Evolutionary conservation across 2,888 invertebrate species (phyloP).

Genomic region (Zelleria hepariella): DNA sequence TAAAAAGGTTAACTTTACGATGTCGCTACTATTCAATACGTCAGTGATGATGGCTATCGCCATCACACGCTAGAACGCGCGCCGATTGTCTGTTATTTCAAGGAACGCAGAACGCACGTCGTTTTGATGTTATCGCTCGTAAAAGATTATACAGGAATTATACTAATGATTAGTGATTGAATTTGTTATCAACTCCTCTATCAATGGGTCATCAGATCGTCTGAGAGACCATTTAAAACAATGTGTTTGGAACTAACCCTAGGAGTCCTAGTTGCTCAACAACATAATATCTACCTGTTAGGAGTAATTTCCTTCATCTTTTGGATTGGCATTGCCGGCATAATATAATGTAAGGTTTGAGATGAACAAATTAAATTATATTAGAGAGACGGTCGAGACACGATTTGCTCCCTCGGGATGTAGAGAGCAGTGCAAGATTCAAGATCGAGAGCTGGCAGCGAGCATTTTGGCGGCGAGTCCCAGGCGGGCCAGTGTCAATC

Average conservation of each 20-base stretch:
- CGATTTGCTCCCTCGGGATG: not conserved
- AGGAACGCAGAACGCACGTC: not conserved
- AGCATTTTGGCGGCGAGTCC: constrained; percentile 49
- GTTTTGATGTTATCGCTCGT: not conserved
- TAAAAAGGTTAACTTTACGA: too few relatives aligned
- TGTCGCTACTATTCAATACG: not conserved
- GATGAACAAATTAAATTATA: not conserved
- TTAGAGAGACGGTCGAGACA: not conserved
- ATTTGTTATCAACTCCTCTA: not conserved
- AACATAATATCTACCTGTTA: too few relatives aligned
- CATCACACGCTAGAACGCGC: constrained; percentile 12
- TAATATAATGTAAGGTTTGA: not conserved
- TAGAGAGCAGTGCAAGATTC: constrained; percentile 30
- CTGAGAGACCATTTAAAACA: too few relatives aligned
- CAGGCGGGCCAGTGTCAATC: constrained; percentile 50
- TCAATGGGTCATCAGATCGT: not conserved
- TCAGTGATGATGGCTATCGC: not conserved
- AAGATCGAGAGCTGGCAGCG: constrained; percentile 51
- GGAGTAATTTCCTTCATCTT: too few relatives aligned
- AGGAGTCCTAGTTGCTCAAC: too few relatives aligned
- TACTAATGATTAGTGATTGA: not conserved
- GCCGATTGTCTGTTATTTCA: not conserved
- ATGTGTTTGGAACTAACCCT: too few relatives aligned
- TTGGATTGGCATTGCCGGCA: not conserved
- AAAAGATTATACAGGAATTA: not conserved